Evolutionary conservation across 2,888 invertebrate genomes (phyloP).

Genomic region (Nemoura dubitans): DNA sequence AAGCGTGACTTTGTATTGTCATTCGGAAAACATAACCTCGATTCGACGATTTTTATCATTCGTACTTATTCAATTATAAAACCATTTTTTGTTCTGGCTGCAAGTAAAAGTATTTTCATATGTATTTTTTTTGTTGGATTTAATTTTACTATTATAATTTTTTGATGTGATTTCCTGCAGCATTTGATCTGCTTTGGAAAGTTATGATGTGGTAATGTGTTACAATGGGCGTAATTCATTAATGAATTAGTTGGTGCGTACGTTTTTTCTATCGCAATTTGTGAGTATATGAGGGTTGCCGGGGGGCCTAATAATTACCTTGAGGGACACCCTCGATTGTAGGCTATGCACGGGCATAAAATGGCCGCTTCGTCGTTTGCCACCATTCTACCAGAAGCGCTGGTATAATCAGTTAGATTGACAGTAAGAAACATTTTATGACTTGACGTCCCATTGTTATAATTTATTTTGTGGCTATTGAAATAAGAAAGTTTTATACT

Average conservation of each 20-base stretch:
- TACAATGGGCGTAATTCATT: not conserved
- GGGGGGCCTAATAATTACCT: not conserved
- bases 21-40: conserved; percentile 14
- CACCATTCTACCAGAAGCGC: not conserved
- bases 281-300: not conserved
- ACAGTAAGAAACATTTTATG: not conserved
- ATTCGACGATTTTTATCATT: not conserved
- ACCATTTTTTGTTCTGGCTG: not conserved
- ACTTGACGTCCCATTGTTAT: not conserved
- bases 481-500: not conserved
- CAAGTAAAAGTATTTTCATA: too few species aligned
- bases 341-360: not conserved
- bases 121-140: not conserved
- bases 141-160: not conserved
- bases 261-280: not conserved
- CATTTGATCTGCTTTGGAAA: too few species aligned
- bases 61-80: not conserved
- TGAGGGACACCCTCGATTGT: not conserved
- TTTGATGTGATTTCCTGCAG: not conserved
- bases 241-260: not conserved
- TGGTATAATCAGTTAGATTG: not conserved
- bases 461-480: not conserved
- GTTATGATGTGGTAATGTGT: not conserved
- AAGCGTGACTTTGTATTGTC: conserved; percentile 28
- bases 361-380: not conserved